phyloP scores from a whole-genome alignment of 1,140 invertebrate species.

The Trachymyrmex cornetzi region DNA sequence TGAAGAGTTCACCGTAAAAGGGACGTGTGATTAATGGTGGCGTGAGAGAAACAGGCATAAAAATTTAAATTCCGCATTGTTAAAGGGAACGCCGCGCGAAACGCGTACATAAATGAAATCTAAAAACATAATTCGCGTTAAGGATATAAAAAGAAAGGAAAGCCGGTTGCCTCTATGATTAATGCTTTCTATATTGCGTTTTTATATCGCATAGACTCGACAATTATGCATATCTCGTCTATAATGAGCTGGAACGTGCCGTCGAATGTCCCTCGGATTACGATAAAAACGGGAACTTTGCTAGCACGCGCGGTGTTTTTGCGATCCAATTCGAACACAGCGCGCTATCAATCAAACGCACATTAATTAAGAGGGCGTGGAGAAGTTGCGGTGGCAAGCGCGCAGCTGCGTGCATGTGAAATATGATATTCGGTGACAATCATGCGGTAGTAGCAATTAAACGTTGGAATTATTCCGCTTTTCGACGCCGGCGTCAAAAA shows the following conservation, averaged over 20 bases:
- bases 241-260: neutral
- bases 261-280: conserved; percentile 6
- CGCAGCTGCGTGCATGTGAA: neutral
- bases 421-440: conserved; percentile 23
- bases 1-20: conserved; percentile 49
- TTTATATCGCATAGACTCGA: neutral
- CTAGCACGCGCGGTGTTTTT: conserved; percentile 4
- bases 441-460: neutral
- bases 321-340: neutral
- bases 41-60: neutral
- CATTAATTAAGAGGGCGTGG: conserved; percentile 39
- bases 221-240: conserved; percentile 25
- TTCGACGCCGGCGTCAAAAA: conserved; percentile 7
- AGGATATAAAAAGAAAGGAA: neutral
- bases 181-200: neutral
- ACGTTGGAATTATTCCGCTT: conserved; percentile 4
- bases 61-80: conserved; percentile 14
- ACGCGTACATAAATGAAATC: neutral
- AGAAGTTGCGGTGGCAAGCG: neutral
- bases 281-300: neutral
- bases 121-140: neutral
- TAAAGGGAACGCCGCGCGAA: neutral
- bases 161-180: neutral
- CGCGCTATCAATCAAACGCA: conserved; percentile 23
- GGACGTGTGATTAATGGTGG: neutral